phyloP scores from a whole-genome alignment of 1,140 invertebrate species.

The Agraylea sexmaculata region DNA sequence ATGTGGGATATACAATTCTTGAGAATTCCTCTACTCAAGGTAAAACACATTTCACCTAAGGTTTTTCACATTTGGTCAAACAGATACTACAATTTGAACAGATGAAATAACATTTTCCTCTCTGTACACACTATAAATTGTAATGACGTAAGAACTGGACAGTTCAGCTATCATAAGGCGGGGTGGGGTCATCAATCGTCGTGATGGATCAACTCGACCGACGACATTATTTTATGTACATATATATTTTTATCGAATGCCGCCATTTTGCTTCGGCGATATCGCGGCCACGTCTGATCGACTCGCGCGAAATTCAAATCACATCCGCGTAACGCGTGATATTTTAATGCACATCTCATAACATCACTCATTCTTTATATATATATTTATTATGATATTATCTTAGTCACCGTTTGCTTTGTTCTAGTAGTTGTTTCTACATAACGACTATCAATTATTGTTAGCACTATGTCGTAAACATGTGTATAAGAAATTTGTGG shows the following conservation, averaged over 20 bases:
- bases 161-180: no score
- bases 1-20: constrained; percentile 31
- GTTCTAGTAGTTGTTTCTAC: neutral
- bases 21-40: constrained; percentile 41
- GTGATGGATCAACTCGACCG: no score
- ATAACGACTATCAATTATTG: no score
- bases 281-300: neutral
- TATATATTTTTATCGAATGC: neutral
- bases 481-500: no score
- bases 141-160: constrained; percentile 1
- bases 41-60: constrained; percentile 18
- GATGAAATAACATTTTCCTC: neutral
- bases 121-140: neutral
- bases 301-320: neutral
- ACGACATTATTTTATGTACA: constrained; percentile 2
- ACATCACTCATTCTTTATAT: neutral
- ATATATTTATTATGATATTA: neutral
- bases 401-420: neutral
- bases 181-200: no score
- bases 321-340: neutral
- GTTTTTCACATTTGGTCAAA: neutral
- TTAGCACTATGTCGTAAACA: no score
- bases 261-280: neutral
- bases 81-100: neutral
- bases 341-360: neutral